phyloP scores from a whole-genome alignment of 2,888 invertebrate genomes.

The Pocota personata region DNA sequence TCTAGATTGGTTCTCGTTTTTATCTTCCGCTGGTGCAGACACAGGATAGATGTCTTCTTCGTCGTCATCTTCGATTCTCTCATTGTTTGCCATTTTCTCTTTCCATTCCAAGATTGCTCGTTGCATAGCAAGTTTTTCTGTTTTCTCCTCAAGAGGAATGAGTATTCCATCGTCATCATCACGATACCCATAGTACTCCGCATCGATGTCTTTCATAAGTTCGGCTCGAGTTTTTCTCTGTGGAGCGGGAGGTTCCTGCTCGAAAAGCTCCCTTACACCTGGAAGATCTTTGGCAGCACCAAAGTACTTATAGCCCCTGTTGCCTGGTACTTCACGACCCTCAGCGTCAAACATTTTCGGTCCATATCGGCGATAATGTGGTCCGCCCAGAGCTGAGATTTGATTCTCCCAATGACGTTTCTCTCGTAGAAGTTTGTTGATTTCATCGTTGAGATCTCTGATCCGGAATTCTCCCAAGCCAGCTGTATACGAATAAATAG shows the following conservation, averaged over 20 bases:
- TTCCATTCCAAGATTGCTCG: constrained; percentile 89
- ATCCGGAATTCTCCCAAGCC: constrained; percentile 99
- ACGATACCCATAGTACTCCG: constrained; percentile 99
- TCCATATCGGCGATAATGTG: constrained; percentile 95
- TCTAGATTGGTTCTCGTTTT: constrained; percentile 63
- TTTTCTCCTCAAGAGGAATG: constrained; percentile 92
- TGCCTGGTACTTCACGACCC: constrained; percentile 98
- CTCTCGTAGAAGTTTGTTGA: constrained; percentile 97
- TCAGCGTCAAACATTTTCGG: constrained; percentile 97
- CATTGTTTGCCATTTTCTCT: constrained; percentile 84
- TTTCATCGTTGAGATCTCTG: constrained; percentile 99
- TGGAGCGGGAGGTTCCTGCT: constrained; percentile 96
- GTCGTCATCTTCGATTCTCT: constrained; percentile 90
- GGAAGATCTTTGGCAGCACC: constrained; percentile 99
- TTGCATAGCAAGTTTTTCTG: constrained; percentile 88
- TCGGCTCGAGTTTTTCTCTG: constrained; percentile 97
- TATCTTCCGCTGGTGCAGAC: constrained; percentile 79
- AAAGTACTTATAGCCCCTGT: constrained; percentile 99
- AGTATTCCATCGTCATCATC: constrained; percentile 99
- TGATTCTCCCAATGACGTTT: constrained; percentile 99
- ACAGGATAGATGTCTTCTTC: constrained; percentile 84
- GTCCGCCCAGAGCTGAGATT: constrained; percentile 97
- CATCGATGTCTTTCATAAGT: constrained; percentile 98
- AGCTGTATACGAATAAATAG: constrained; percentile 84
- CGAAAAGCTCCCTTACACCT: constrained; percentile 98